Base-by-base conservation (phyloP, 2,888 invertebrate genomes). In the Myopa testacea region DNA sequence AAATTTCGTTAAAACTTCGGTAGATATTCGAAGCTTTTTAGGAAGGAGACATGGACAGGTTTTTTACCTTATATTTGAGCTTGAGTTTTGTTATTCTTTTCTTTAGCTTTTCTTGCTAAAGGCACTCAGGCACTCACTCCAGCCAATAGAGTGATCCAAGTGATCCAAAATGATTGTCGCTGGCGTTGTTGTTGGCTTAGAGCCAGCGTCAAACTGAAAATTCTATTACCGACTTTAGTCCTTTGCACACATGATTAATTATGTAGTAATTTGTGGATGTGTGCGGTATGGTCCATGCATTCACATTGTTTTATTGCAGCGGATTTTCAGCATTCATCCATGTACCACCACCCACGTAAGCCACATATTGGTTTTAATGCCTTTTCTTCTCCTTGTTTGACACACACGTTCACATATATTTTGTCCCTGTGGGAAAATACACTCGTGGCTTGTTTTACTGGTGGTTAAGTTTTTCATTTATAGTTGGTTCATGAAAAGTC, bases 211-310 rank as follows among this genome's bases (percentile, higher is more conserved):
- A 78, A 79, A 78, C 80, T 78, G 81, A 81, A 84, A 85, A 83
- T 84, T 85, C 84, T 84, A 81, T 82, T 82, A 81, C 82, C 82
- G 83, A 83, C 83, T 83, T 84, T 84, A 83, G 85, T 83, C 84
- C 81, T 81, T 83, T 81, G 81, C 82, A 83, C 84, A 85, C 85
- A 84, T 84, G 83, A 83, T 88, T 85, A 88, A 88, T 88, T 86
- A 88, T 88, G 88, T 65, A 88, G 84, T 85, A 86, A 88, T 87
- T 88, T 87, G 82, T 86, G 79, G 69, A 45, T 75, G 60, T 75
- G 75, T 50, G 74, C 37, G 37, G 19, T 50, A n/a, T 45, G 16
- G 63, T 65, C 26, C 62, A 55, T 50, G 50, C 50, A 50, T 14
- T 50, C 8, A 50, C 50, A 10, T 10, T 50, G 50, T 3, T 50